Conservation (phyloP, 2,797 vertebrate genomes). For the Onychomys torridus region DNA sequence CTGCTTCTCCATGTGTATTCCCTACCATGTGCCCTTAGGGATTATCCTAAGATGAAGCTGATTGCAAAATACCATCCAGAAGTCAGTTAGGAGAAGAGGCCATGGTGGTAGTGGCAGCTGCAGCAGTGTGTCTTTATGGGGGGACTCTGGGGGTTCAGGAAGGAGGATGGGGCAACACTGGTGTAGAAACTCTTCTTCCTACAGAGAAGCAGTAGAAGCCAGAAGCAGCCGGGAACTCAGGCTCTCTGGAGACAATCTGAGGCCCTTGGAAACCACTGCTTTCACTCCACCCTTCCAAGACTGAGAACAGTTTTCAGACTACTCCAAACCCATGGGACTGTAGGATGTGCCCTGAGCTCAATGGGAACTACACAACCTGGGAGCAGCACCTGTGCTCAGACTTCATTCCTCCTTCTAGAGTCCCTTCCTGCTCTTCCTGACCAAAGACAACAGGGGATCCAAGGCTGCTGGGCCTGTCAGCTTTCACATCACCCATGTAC, state of each 20-base stretch:
- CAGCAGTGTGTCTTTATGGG: too few relatives aligned
- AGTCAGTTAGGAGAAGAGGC: background rate
- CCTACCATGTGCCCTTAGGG: too few relatives aligned
- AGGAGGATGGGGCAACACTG: too few relatives aligned
- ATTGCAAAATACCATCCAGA: background rate
- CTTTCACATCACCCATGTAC: background rate
- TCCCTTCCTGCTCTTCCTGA: background rate
- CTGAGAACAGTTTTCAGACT: conserved; percentile 79
- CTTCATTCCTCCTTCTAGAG: too few relatives aligned
- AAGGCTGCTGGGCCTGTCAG: background rate
- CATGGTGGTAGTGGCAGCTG: too few relatives aligned
- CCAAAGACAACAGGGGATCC: too few relatives aligned
- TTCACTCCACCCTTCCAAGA: conserved; percentile 86
- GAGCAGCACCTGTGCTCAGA: too few relatives aligned
- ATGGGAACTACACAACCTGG: too few relatives aligned
- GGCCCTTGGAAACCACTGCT: conserved; percentile 85
- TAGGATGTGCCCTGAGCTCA: conserved; percentile 74
- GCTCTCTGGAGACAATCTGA: conserved; percentile 75
- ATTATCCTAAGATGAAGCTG: background rate
- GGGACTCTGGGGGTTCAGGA: background rate
- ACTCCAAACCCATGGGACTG: conserved; percentile 64
- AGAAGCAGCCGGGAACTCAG: too few relatives aligned
- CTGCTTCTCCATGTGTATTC: background rate
- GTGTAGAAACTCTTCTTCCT: too few relatives aligned
- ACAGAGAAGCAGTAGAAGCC: too few relatives aligned